Conservation (phyloP, 2,888 invertebrate genomes). For the Lamellibrachia satsuma region DNA sequence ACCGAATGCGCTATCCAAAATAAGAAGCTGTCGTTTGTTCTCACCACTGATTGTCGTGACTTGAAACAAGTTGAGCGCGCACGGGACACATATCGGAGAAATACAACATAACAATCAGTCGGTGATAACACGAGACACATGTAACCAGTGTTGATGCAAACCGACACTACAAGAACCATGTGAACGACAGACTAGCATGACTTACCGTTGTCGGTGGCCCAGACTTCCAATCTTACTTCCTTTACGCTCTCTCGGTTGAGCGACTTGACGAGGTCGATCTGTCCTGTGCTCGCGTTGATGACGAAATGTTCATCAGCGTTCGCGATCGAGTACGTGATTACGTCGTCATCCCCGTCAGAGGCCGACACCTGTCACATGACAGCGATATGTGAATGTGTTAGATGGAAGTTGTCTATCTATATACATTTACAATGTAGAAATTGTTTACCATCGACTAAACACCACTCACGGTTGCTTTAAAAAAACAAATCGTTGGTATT, state of each 20-base stretch:
- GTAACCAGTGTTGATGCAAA: not conserved
- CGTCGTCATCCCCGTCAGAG: constrained; percentile 20
- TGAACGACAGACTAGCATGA: not conserved
- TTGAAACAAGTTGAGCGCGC: no score
- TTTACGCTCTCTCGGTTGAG: not conserved
- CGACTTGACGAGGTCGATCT: constrained; percentile 4
- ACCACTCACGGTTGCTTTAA: no score
- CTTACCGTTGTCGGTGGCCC: not conserved
- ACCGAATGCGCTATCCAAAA: no score
- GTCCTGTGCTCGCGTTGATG: not conserved
- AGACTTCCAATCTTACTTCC: not conserved
- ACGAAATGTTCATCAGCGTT: not conserved
- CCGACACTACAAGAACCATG: not conserved
- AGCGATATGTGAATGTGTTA: no score
- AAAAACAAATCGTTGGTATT: not conserved
- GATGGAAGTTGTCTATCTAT: no score
- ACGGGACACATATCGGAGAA: no score
- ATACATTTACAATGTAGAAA: no score
- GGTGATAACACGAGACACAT: no score
- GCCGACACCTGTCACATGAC: constrained; percentile 20
- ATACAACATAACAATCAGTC: no score
- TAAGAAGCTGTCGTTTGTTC: no score
- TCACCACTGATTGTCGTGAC: no score
- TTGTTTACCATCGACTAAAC: no score
- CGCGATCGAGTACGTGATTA: constrained; percentile 22